Conservation (phyloP, 2,888 invertebrate species). For the Entomobrya proxima region DNA sequence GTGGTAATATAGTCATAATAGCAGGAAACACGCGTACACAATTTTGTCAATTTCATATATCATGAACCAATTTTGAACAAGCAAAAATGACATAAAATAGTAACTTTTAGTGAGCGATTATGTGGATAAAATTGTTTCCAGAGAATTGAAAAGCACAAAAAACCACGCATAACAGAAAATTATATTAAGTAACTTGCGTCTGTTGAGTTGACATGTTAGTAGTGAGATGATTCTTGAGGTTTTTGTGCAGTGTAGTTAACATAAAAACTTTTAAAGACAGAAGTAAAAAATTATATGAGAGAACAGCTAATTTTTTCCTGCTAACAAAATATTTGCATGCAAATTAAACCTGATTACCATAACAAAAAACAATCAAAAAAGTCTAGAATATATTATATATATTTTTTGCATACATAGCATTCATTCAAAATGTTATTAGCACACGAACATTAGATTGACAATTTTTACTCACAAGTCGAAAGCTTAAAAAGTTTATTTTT, state of each 20-base stretch:
- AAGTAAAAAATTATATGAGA: background rate
- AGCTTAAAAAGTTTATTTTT: background rate
- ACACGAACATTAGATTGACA: background rate
- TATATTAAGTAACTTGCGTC: conserved; percentile 30
- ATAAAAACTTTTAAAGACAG: background rate
- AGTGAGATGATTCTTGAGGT: conserved; percentile 29
- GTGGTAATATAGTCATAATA: background rate
- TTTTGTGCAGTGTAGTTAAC: background rate
- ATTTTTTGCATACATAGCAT: background rate
- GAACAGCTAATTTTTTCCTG: background rate
- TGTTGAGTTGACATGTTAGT: conserved; percentile 28
- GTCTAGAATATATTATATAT: no score
- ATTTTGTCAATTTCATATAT: background rate
- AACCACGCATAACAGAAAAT: background rate
- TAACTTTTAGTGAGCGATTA: background rate
- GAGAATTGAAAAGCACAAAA: conserved; percentile 20
- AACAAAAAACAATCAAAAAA: no score
- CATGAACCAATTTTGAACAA: background rate
- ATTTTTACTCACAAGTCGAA: background rate
- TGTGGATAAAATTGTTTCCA: background rate
- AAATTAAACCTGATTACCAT: no score
- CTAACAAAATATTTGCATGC: background rate
- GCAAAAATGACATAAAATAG: background rate
- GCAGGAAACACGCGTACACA: background rate
- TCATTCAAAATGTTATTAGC: background rate